A percentile compares a stretch with the other conserved stretches of the same genome.
phyloP scores from a whole-genome alignment of 2,113 vertebrate species.

The Raphicerus campestris region DNA sequence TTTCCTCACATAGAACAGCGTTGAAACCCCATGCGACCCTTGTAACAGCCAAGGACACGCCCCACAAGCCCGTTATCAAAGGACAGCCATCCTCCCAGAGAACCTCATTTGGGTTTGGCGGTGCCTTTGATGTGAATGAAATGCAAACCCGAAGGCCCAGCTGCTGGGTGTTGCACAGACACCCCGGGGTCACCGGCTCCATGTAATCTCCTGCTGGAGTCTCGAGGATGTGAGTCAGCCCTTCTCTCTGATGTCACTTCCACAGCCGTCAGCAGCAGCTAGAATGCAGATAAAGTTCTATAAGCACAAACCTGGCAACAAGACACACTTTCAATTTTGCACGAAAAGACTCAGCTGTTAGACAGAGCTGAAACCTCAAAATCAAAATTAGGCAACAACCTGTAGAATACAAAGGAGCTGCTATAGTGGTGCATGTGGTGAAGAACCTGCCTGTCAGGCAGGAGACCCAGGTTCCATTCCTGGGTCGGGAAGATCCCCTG shows the following conservation, averaged over 20 bases:
- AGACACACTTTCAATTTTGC: not conserved
- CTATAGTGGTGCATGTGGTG: not conserved
- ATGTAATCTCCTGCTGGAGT: not conserved
- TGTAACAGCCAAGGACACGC: not conserved
- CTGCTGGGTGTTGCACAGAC: not conserved
- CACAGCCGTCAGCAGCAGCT: not conserved
- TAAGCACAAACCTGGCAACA: not conserved
- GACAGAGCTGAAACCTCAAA: not conserved
- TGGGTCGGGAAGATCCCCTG: not conserved
- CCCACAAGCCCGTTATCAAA: not conserved
- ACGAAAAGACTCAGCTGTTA: slow-evolving; percentile 30
- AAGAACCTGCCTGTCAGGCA: not conserved
- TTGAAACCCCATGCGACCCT: not conserved
- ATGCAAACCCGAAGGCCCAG: not conserved
- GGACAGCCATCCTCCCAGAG: not conserved
- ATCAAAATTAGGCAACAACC: slow-evolving; percentile 14
- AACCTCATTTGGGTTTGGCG: not conserved
- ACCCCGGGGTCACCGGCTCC: not conserved
- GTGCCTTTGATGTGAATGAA: slow-evolving; percentile 49
- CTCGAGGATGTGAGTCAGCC: not conserved
- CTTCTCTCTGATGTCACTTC: slow-evolving; percentile 2
- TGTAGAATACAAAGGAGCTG: not conserved
- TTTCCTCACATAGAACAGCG: not conserved
- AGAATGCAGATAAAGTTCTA: not conserved
- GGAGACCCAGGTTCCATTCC: not conserved